Conservation (phyloP, 2,888 invertebrate genomes). For the Drosophila koepferae region DNA sequence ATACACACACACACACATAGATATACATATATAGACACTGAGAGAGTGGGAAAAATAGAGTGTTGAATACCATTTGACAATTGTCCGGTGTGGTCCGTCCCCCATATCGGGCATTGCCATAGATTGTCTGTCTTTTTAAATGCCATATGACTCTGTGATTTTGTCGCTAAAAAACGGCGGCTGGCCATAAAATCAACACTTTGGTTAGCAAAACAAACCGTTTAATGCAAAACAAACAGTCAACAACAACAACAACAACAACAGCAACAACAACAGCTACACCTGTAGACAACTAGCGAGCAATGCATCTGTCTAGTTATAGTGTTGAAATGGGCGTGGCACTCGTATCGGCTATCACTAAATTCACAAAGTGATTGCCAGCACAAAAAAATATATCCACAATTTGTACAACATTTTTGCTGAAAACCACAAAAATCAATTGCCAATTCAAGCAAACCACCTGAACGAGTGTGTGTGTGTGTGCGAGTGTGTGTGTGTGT, state of each 20-base stretch:
- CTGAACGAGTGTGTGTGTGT: conserved; percentile 14
- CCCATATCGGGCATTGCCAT: not conserved
- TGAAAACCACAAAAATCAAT: conserved; percentile 83
- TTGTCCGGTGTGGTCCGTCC: not conserved
- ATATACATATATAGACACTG: not conserved
- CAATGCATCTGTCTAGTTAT: conserved; percentile 41
- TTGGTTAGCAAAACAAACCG: conserved; percentile 81
- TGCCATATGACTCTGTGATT: conserved; percentile 48
- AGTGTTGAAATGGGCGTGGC: conserved; percentile 77
- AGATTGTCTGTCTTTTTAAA: conserved; percentile 13
- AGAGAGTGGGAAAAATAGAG: not conserved
- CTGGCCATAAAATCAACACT: conserved; percentile 77
- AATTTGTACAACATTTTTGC: conserved; percentile 79
- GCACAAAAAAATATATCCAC: conserved; percentile 41
- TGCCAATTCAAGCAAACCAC: conserved; percentile 73
- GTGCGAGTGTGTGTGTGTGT: conserved; percentile 11
- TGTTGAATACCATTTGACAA: not conserved
- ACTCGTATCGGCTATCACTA: conserved; percentile 24
- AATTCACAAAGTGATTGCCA: conserved; percentile 16
- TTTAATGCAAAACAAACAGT: conserved; percentile 74
- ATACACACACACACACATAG: not conserved
- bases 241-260: conserved; percentile 32
- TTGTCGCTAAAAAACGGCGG: conserved; percentile 43
- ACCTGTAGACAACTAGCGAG: conserved; percentile 57
- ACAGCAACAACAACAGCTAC: conserved; percentile 26